These are phyloP conservation scores for Xylocampa areola DNA, from an alignment of 2,888 invertebrate species.

Conservation along the genomic window DNA sequence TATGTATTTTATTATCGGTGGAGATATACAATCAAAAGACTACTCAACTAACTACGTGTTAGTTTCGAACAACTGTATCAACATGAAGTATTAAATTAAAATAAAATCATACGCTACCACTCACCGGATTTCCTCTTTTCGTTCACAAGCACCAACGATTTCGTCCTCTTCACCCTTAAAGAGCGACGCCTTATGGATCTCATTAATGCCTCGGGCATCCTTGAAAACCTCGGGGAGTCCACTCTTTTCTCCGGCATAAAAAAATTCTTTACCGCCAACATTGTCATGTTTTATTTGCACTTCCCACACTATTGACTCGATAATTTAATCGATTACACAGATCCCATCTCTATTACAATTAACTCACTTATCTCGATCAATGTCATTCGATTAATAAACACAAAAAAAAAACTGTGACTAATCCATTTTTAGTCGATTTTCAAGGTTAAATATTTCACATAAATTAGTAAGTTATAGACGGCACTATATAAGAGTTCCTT, in stretches of 20 bases:
- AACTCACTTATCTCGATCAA: constrained; percentile 52
- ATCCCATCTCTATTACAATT: constrained; percentile 54
- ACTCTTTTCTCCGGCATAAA: constrained; percentile 91
- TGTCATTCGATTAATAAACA: constrained; percentile 49
- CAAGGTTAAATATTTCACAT: constrained; percentile 52
- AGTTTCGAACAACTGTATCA: constrained; percentile 25
- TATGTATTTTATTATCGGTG: no score
- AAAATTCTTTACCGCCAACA: constrained; percentile 94
- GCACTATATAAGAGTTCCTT: constrained; percentile 56
- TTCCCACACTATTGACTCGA: constrained; percentile 36
- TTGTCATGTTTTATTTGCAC: constrained; percentile 71
- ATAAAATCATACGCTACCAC: constrained; percentile 84
- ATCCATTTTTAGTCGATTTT: constrained; percentile 56
- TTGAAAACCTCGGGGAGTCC: constrained; percentile 89
- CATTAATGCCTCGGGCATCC: constrained; percentile 93
- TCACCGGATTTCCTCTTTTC: constrained; percentile 95
- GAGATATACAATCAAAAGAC: not conserved
- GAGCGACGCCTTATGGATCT: constrained; percentile 93
- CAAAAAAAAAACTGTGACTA: constrained; percentile 53
- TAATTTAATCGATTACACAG: constrained; percentile 43
- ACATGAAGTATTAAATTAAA: constrained; percentile 40
- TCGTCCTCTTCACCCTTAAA: constrained; percentile 93
- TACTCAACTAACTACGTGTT: not conserved
- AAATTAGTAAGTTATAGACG: constrained; percentile 44
- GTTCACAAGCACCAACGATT: constrained; percentile 92